Base-by-base conservation (phyloP, 1,140 invertebrate genomes). In the Ectropis grisescens region DNA sequence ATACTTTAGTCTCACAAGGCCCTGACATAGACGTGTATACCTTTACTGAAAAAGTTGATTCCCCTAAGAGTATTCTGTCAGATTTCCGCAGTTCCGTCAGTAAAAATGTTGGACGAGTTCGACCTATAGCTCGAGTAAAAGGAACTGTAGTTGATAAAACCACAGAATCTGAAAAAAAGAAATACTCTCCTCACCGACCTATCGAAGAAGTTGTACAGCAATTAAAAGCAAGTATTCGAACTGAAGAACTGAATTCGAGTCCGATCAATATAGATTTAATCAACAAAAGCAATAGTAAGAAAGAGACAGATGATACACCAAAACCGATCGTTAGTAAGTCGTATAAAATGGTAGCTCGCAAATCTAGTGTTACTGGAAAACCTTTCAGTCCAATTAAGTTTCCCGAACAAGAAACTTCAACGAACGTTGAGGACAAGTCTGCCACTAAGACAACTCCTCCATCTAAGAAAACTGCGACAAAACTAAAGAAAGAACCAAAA, bases 111-210 rank as follows among this genome's bases (percentile, higher is more conserved):
- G 80, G 75, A 6, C 55, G 75, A 49, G 82, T 84, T 1, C 59
- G 79, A 13, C 82, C 82, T 5, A 81, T 84, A 29, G 80, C 82
- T 29, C 64, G 82, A 50, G 82, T 84, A 6, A 84, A 84, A 58
- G 82, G 79, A 4, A 84, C 80, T 13, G 48, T 84, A 13, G 76
- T 84, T 38, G 79, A 82, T 50, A 83, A 82, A 47, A 76, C 76
- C 45, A 39, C 52, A 2, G 80, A 84, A 26, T 33, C 57, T 9
- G 82, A 82, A 28, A 75, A 67, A 37, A 80, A 81, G 54, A 82
- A 82, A 36, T 81, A 65, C 43, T 79, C 76, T 14, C 76, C 76
- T 5, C 76, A 81, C 47, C 55, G 76, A 29, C 76, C 76, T 13
- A 81, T 81, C 23, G 76, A 81, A 65, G 74, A 79, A 67, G 76